Conservation (phyloP, 2,888 invertebrate species). For the Drymonia ruficornis region DNA sequence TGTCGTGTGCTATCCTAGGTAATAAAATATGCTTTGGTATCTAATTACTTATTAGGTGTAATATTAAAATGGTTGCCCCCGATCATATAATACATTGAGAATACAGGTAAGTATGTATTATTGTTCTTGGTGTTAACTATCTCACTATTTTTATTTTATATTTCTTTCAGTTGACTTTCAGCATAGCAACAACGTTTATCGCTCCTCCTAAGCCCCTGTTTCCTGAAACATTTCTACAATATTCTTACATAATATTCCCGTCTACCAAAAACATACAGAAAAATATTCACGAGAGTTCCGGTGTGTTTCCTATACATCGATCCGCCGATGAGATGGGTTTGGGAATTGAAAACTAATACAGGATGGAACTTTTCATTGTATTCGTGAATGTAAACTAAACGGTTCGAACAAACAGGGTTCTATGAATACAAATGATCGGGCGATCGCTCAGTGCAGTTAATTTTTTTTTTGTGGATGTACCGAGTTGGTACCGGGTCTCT, state of each 20-base stretch:
- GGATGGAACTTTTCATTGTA: conserved; percentile 56
- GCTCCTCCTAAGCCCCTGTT: neutral
- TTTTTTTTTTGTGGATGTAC: conserved; percentile 16
- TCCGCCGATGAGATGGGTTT: conserved; percentile 38
- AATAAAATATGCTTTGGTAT: too few species aligned
- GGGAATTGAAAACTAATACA: conserved; percentile 64
- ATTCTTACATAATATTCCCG: conserved; percentile 6
- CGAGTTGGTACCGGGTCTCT: too few species aligned
- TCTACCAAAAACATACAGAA: neutral
- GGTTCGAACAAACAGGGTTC: conserved; percentile 37
- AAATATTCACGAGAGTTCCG: conserved; percentile 17
- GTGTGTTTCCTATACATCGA: conserved; percentile 34
- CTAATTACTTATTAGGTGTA: too few species aligned
- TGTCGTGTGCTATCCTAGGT: too few species aligned
- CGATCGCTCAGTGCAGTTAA: conserved; percentile 19
- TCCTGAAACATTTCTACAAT: neutral
- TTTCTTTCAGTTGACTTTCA: neutral
- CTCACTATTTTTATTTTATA: too few species aligned
- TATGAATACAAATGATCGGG: conserved; percentile 42
- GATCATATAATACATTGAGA: too few species aligned
- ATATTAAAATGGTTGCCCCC: too few species aligned
- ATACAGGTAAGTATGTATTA: too few species aligned
- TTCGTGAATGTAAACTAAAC: conserved; percentile 35
- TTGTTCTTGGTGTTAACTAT: too few species aligned
- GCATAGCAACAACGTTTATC: neutral